Base-by-base conservation (phyloP, 2,113 vertebrate genomes). In the Engystomops pustulosus region DNA sequence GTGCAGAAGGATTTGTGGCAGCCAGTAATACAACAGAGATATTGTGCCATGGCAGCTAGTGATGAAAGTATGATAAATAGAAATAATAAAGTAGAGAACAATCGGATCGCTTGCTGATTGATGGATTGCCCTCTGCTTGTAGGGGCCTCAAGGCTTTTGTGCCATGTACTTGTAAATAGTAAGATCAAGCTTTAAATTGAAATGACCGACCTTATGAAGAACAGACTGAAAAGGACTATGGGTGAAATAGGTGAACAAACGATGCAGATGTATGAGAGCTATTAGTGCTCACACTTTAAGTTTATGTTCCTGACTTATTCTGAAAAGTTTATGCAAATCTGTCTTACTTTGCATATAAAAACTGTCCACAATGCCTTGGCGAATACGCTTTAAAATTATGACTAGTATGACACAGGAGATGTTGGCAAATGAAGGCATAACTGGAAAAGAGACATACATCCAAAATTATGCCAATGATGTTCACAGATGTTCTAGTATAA, bases 61-160 rank as follows among this genome's bases (percentile, higher is more conserved):
- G 81, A 84, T 84, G 81, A 84, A 84, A 84, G 72, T 84, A 65
- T 84, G 72, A 84, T 84, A 69, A 84, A 84, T 84, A 84, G 75
- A 32, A 69, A 84, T 58, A 84, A 77, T 79, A 85, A 55, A 79
- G 75, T 41, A 68, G 32, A 81, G 49, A 72, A 72, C 69, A 82
- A 82, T 74, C 44, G 55, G 23, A 79, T 79, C 70, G 62, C 55
- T 55, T 32, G 49, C 75, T 79, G 74, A 85, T 79, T 85, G 75
- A 85, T 85, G 62, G 65, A 79, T 70, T 47, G 30, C 74, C 34
- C 69, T 79, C 4, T 53, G 55, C 71, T 79, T 79, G 14, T 27
- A 69, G 75, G 45, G 78, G 34, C 65, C 83, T 79, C 62, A 70
- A 79, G 83, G 83, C 62, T 69, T 79, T 34, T 49, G 36, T 55